These are phyloP conservation scores for Philhelius pedissequus DNA, from an alignment of 2,888 invertebrate genomes.

Conservation along the genomic window DNA sequence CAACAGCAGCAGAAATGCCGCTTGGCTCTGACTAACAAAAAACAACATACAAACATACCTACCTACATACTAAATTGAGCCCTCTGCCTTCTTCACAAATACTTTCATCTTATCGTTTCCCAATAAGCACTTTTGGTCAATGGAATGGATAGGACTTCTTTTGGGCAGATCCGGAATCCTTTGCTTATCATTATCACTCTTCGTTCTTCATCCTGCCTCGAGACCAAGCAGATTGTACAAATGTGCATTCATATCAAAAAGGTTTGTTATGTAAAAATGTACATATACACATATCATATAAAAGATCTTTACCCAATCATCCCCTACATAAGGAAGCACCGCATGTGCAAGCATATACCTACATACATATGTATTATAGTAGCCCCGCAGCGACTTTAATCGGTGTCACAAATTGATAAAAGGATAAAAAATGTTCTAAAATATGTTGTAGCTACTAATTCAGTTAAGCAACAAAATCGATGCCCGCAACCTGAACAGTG, in stretches of 20 bases:
- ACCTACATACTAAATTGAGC: slow-evolving; percentile 36
- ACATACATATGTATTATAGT: too few relatives aligned
- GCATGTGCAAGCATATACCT: neutral
- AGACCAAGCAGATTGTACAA: neutral
- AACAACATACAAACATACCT: slow-evolving; percentile 15
- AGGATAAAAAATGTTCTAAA: too few relatives aligned
- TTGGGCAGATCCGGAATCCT: neutral
- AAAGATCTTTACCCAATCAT: neutral
- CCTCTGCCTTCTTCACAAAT: neutral
- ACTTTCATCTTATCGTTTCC: slow-evolving; percentile 23
- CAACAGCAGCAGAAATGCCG: slow-evolving; percentile 33
- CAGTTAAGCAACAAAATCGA: too few relatives aligned
- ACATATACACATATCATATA: neutral
- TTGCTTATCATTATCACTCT: neutral
- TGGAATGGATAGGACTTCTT: neutral
- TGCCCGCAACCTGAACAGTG: too few relatives aligned
- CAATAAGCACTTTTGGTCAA: neutral
- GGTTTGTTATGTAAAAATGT: too few relatives aligned
- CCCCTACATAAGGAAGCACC: neutral
- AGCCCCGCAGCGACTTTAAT: too few relatives aligned
- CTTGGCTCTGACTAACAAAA: slow-evolving; percentile 35
- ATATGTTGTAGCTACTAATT: too few relatives aligned
- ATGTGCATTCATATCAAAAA: too few relatives aligned
- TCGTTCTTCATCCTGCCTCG: neutral
- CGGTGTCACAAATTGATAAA: too few relatives aligned